Base-by-base conservation (phyloP, 2,888 invertebrate species). In the Harpalus rufipes region DNA sequence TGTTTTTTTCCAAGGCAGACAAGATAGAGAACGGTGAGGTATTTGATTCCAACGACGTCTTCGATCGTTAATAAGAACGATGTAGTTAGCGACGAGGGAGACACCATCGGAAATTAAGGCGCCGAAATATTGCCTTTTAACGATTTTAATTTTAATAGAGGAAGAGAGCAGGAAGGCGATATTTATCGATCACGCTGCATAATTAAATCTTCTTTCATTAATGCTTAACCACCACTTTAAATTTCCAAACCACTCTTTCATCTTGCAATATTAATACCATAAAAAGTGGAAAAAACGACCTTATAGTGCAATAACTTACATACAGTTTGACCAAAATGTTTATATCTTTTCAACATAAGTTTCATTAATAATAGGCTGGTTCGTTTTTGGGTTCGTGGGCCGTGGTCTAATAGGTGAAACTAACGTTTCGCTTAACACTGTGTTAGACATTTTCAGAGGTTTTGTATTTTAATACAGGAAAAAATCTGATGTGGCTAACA, bases 41-140 rank as follows among this genome's bases (percentile, higher is more conserved):
- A 56, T 81, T 81, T 81, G 81, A 81, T 81, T 81, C 58, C 56
- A 81, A 58, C 25, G 81, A 51, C 58, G 81, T 21, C 81, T 81
- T 81, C 72, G 81, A 81, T 81, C 81, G 81, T 81, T 81, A 81
- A 58, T 81, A 81, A 81, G 56, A 72, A 81, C 65, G 81, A 81
- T 21, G 56, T 41, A 81, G 25, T 81, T 81, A 81, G 68, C 81
- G 81, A 21, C 44, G 56, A 81, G 81, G 51, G 72, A 51, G 81
- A 58, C 81, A 72, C 81, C 81, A 81, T 81, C 81, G 81, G 81
- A 81, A 81, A 81, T 81, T 81, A 72, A 58, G 68, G 51, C 44
- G 12, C 44, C 68, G 58, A 81, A 81, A 72, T 81, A 81, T 81
- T 81, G 72, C 81, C 68, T 68, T 81, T 81, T 81, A 81, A 81